Evolutionary conservation across 2,888 invertebrate species (phyloP), one percentile per base, ranked within the genome.

Genomic region (Perizoma affinitatum): DNA sequence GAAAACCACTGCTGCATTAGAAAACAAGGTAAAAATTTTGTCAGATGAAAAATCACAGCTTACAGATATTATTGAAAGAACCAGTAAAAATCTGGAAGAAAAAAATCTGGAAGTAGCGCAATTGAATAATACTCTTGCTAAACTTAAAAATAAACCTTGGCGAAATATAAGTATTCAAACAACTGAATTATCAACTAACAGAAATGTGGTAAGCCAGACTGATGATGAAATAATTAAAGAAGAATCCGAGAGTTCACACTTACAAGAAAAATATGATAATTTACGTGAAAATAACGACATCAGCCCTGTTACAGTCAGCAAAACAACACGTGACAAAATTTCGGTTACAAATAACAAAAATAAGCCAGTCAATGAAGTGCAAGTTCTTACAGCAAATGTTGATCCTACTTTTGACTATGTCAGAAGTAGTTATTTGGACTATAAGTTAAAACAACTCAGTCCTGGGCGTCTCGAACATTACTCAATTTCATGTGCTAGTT

Each of bases 361-460:
- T 8, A 67, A 71, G 42, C 61, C 71, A 11, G 6, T 69, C 4
- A 86, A 83, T 68, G 83, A 87, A 72, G 78, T 87, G 22, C 83
- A 84, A 75, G 74, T 88, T 67, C 71, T 87, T 40, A 71, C 83
- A 5, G 82, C 81, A 22, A 80, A 72, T 65, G 54, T 82, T 42
- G 82, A 86, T 61, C 80, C 83, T 5, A 65, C 75, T 46, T 80
- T 83, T 63, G 78, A 84, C 54, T 76, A 74, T 52, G 70, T 81
- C 3, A 83, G 67, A 75, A 83, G 57, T 58, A 76, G 67, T 56
- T 88, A 88, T 67, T 64, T 81, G 34, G 78, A 81, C 68, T 82
- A 86, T 64, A 90, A 88, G 79, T 69, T 84, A 50, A 80, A 84
- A 64, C 71, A 72, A 55, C 73, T 90, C 7, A 72, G 80, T 49